Base-by-base conservation (phyloP, 2,113 vertebrate species). In the Panurus biarmicus region DNA sequence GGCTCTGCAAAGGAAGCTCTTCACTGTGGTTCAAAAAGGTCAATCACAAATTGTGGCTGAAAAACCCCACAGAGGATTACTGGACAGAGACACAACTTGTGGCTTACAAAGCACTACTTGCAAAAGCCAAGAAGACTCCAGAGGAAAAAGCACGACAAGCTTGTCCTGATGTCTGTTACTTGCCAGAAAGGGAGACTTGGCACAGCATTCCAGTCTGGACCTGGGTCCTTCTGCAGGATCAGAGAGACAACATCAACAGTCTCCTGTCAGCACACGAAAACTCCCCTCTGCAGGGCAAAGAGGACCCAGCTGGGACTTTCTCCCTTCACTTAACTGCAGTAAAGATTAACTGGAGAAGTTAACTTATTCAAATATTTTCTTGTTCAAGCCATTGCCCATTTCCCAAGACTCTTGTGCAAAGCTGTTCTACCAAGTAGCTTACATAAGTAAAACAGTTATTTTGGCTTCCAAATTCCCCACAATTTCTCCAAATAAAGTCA, bases 201-300 rank as follows among this genome's bases (percentile, higher is more conserved):
- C 14, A 25, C 51, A 65, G 35, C 26, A 11, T 24, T 67, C 36
- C 12, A 62, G 29, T 22, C 20, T 2, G 3, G 51, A 22, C 7
- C 20, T 2, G 7, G 11, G 20, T 79, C 31, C 76, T 54, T 2
- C 23, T 24, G 38, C 25, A 38, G 54, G 20, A 74, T 21, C 10
- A 19, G 9, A 51, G 6, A 25, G 15, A 45, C 10, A 51, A 26
- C 1, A 1, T 2, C 1, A 3, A 6, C 1, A 3, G 21, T 20
- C 38, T 51, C 67, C 35, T n/a, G 20, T 4, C 11, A 53, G 66
- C 33, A 17, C 2, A 20, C 2, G 4, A 42, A 70, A 74, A 6
- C 10, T 42, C 40, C 40, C 40, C 16, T 64, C 66, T 53, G 11
- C 0, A 50, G 38, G 44, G 16, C 25, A 81, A 38, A 18, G n/a